Evolutionary conservation across 2,888 invertebrate genomes (phyloP).

Genomic region (Heliothis peltigera): DNA sequence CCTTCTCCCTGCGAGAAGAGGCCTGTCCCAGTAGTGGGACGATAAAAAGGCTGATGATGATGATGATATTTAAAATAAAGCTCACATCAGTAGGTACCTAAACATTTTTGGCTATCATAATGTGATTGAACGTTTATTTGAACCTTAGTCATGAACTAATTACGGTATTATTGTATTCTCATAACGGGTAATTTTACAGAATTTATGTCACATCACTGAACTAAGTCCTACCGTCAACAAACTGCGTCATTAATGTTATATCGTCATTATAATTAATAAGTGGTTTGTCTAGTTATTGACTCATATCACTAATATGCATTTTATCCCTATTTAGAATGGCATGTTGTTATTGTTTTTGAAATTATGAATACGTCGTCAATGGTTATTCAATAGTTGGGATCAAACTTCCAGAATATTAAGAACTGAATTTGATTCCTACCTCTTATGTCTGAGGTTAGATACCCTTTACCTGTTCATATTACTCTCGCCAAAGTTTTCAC

Average conservation of each 20-base stretch:
- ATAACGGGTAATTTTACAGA: conserved; percentile 9
- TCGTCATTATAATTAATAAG: conserved; percentile 21
- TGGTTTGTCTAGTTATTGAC: background rate
- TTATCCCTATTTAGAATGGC: background rate
- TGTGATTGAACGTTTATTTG: too few species aligned
- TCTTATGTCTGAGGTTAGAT: too few species aligned
- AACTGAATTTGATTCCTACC: too few species aligned
- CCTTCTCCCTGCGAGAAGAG: too few species aligned
- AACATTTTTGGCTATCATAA: too few species aligned
- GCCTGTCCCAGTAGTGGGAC: too few species aligned
- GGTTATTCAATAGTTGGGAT: background rate
- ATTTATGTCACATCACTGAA: conserved; percentile 21
- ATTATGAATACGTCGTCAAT: background rate
- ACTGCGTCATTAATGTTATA: conserved; percentile 29
- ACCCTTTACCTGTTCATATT: background rate
- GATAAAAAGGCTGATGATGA: too few species aligned
- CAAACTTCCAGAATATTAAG: too few species aligned
- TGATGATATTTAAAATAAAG: too few species aligned
- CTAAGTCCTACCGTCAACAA: conserved; percentile 5
- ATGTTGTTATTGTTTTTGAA: background rate
- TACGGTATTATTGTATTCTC: background rate
- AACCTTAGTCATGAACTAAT: background rate
- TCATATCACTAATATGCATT: conserved; percentile 2
- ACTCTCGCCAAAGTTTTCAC: background rate
- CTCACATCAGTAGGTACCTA: too few species aligned